These are phyloP conservation scores for Calameuta filiformis DNA, from an alignment of 2,888 invertebrate genomes.

Conservation along the genomic window DNA sequence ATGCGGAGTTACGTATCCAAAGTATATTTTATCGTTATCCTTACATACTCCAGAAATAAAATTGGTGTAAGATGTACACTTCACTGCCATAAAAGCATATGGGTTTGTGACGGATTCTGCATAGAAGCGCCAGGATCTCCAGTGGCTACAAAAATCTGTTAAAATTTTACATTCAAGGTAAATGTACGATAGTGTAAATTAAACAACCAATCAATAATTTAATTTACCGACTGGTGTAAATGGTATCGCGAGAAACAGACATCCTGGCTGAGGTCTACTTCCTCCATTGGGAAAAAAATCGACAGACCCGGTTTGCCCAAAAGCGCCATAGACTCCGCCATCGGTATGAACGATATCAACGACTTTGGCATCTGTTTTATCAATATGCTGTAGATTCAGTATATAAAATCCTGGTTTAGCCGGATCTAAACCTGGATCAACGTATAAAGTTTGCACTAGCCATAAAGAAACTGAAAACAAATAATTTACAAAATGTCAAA, in stretches of 20 bases:
- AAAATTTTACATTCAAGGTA: not conserved
- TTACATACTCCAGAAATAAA: slow-evolving; percentile 30
- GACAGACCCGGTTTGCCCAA: slow-evolving; percentile 37
- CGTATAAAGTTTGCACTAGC: not conserved
- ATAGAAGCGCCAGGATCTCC: slow-evolving; percentile 40
- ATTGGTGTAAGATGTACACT: slow-evolving; percentile 29
- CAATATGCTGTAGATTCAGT: slow-evolving; percentile 38
- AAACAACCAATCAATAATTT: not conserved
- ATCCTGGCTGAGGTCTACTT: slow-evolving; percentile 49
- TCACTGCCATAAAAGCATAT: slow-evolving; percentile 29
- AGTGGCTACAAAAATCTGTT: slow-evolving; percentile 37
- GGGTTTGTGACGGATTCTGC: slow-evolving; percentile 33
- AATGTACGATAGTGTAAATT: not conserved
- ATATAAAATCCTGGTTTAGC: slow-evolving; percentile 50
- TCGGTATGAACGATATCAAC: slow-evolving; percentile 54
- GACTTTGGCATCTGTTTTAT: slow-evolving; percentile 32
- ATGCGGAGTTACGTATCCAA: slow-evolving; percentile 37
- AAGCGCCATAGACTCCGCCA: slow-evolving; percentile 43
- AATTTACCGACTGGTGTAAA: slow-evolving; percentile 31
- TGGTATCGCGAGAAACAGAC: slow-evolving; percentile 29
- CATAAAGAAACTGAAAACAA: no score
- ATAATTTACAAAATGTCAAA: not conserved
- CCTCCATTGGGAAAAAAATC: slow-evolving; percentile 53
- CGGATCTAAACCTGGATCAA: slow-evolving; percentile 46
- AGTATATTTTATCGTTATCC: slow-evolving; percentile 29